Conservation (phyloP, 2,888 invertebrate species). For the Rhodophaea formosa region DNA sequence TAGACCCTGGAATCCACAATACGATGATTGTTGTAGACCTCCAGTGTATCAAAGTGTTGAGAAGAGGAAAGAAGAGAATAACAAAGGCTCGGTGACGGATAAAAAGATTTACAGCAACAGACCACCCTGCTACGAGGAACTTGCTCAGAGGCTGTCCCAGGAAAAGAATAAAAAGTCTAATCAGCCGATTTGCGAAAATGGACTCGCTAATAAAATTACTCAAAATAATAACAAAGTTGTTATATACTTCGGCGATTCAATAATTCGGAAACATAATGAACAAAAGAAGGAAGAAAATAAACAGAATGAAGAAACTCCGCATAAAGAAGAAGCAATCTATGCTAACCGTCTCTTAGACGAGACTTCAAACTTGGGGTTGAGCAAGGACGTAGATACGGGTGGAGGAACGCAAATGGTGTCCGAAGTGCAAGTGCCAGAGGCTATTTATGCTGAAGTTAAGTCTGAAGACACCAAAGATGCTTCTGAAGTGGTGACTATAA, state of each 20-base stretch:
- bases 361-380: conserved; percentile 54
- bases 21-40: conserved; percentile 67
- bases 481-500: conserved; percentile 53
- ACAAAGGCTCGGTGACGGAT: conserved; percentile 49
- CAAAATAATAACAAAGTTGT: conserved; percentile 84
- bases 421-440: conserved; percentile 68
- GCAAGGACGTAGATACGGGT: conserved; percentile 58
- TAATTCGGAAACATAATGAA: conserved; percentile 75
- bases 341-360: conserved; percentile 65
- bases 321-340: conserved; percentile 70
- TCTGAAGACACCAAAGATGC: conserved; percentile 45
- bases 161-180: conserved; percentile 74
- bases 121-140: conserved; percentile 75
- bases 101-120: conserved; percentile 65
- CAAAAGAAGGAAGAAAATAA: conserved; percentile 65
- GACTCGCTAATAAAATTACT: conserved; percentile 70
- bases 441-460: conserved; percentile 69
- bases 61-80: conserved; percentile 60
- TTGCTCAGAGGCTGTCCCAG: conserved; percentile 66
- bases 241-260: conserved; percentile 86
- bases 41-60: conserved; percentile 74
- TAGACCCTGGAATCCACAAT: conserved; percentile 61
- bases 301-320: conserved; percentile 42
- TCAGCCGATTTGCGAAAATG: conserved; percentile 49
- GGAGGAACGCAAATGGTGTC: conserved; percentile 60